Percentiles rank a stretch among this genome's conserved stretches.
Conservation (phyloP, 2,797 vertebrate genomes). For the Thaleichthys pacificus region DNA sequence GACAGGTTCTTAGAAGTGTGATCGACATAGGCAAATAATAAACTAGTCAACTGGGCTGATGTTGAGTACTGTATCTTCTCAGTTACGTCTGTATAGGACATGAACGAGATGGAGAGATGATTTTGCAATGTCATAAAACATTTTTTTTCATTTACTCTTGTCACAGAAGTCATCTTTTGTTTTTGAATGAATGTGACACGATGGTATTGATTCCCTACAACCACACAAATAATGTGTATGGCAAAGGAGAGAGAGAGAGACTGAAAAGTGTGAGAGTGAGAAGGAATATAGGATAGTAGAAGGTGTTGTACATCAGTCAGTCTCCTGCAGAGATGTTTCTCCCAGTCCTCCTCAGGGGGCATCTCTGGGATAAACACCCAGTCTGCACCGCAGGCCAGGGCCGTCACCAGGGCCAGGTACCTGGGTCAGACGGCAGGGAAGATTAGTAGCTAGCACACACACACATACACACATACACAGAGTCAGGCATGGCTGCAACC, state of each 20-base stretch:
- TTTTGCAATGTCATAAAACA: no score
- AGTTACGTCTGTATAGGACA: background rate
- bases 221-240: background rate
- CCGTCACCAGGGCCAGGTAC: conserved; percentile 89
- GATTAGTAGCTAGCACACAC: background rate
- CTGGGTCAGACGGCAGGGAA: conserved; percentile 59
- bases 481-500: no score
- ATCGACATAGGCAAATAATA: no score
- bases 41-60: no score
- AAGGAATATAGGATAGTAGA: conserved; percentile 1
- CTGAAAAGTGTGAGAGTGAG: background rate
- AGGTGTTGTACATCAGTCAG: conserved; percentile 75
- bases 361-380: conserved; percentile 96
- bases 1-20: no score
- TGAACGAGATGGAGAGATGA: background rate
- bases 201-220: no score
- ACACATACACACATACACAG: background rate
- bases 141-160: no score
- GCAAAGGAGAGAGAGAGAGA: conserved; percentile 9
- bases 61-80: no score
- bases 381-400: conserved; percentile 88
- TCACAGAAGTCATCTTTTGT: no score
- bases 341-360: conserved; percentile 88
- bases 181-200: no score
- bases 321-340: conserved; percentile 88